Base-by-base conservation (phyloP, 2,797 vertebrate genomes). In the Myotis myotis region DNA sequence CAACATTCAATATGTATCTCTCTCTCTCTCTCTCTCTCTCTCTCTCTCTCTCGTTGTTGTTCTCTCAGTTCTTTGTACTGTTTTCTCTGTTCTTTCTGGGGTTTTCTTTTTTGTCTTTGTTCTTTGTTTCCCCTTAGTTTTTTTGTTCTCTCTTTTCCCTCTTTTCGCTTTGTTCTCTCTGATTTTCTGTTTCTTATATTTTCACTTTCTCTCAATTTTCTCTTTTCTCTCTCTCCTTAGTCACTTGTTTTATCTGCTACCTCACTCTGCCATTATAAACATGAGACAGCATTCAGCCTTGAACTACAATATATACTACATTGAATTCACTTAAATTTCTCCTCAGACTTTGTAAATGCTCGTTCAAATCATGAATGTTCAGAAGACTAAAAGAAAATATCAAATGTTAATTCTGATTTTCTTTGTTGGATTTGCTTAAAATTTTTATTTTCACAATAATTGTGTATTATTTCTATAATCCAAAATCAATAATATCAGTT, bases 371-470 rank as follows among this genome's bases (percentile, higher is more conserved):
- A 41, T 70, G 5, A 41, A 79, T 93, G 20, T 79, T 76, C 20
- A 55, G 55, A 93, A 92, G 53, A 95, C 51, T 86, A 30, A 88
- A 86, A 92, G 38, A 88, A 60, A 91, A 62, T 36, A 41, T 53
- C 72, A 86, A 72, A 76, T 83, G 11, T 5, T 87, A 91, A 71
- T 93, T 66, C 38, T 71, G 23, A 33, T n/a, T 93, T 87, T 55
- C 53, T 81, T 89, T 93, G 28, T 66, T 93, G 23, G 12, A 71
- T 87, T 82, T 91, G 19, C 68, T 85, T 60, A 64, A 64, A 17
- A 85, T 60, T 47, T 91, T 47, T 7, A 83, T 80, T 87, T 78
- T 74, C 38, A 80, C 5, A 88, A 30, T 95, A 44, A 78, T 62
- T 70, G 76, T 28, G 6, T 62, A 76, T 88, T 82, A 62, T 66